Base-by-base conservation (phyloP, 37 sponge, comb jelly and placozoan genomes). In the Theonella swinhoei region DNA sequence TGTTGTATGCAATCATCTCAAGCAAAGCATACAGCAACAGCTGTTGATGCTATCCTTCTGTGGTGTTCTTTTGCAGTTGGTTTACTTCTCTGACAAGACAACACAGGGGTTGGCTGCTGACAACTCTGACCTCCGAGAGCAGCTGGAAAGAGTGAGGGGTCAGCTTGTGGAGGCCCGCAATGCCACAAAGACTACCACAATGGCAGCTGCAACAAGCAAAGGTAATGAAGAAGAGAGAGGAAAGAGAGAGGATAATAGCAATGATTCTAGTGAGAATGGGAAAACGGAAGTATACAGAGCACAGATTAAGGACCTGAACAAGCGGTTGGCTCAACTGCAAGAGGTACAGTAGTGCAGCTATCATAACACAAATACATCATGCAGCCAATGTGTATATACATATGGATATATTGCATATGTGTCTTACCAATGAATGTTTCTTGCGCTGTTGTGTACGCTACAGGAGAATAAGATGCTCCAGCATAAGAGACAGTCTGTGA, bases 101-200 rank as follows among this genome's bases (percentile, higher is more conserved):
- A 68, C 72, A 2, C 22, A 22, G 11, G 60, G 40, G n/a, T 62
- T 81, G 23, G 59, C 82, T 34, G 61, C 33, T 24, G 72, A 71
- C 62, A 81, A 81, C 39, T 34, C 72, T 0, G 60, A 39, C 1
- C 82, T 81, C 26, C 70, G 72, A 9, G 72, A 71, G 0, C 72
- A 72, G 37, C 37, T 81, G 72, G 82, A 81, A 24, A 36, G 33
- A 40, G 14, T 71, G 19, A 28, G 72, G 19, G 82, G 37, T 29
- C 39, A 81, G 40, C 72, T 81, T 7, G 5, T 81, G 0, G 26
- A 62, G 30, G 82, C 73, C 29, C 70, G 58, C 19, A 61, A 71
- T 7, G n/a, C 72, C 26, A 22, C 43, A 32, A 24, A 28, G n/a
- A 40, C 42, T 68, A 4, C 22, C 31, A 58, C 28, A 63, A 31